phyloP scores from a whole-genome alignment of 2,113 vertebrate genomes.

The Myrmophylax atrothorax region DNA sequence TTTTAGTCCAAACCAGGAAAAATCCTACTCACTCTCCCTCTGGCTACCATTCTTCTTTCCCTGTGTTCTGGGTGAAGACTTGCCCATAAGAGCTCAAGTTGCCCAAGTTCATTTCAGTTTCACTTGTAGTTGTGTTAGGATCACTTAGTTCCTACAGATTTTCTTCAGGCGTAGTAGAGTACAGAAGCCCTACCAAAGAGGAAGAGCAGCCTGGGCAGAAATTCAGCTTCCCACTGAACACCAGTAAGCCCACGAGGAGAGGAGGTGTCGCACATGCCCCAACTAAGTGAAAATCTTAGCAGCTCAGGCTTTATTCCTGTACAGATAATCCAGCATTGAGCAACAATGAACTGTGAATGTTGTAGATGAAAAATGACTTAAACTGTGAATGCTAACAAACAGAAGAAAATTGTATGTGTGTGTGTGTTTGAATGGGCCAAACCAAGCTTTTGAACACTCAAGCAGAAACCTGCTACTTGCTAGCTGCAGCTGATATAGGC shows the following conservation, averaged over 20 bases:
- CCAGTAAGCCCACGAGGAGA: background rate
- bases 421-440: background rate
- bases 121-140: background rate
- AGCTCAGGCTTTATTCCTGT: background rate
- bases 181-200: background rate
- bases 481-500: background rate
- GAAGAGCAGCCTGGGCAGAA: background rate
- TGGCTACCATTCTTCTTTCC: background rate
- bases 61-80: background rate
- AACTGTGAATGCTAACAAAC: background rate
- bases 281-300: background rate
- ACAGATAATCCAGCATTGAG: background rate
- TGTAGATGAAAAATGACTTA: background rate
- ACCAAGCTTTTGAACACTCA: background rate
- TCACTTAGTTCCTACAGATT: background rate
- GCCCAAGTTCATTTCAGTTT: background rate
- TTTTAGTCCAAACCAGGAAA: background rate
- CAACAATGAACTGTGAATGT: background rate
- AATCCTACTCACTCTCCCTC: background rate
- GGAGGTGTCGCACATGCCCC: background rate
- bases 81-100: fast-evolving
- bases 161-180: background rate
- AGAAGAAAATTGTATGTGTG: background rate
- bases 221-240: background rate
- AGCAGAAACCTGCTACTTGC: background rate